Base-by-base conservation (phyloP, 2,888 invertebrate species). In the Pediacus dermestoides region DNA sequence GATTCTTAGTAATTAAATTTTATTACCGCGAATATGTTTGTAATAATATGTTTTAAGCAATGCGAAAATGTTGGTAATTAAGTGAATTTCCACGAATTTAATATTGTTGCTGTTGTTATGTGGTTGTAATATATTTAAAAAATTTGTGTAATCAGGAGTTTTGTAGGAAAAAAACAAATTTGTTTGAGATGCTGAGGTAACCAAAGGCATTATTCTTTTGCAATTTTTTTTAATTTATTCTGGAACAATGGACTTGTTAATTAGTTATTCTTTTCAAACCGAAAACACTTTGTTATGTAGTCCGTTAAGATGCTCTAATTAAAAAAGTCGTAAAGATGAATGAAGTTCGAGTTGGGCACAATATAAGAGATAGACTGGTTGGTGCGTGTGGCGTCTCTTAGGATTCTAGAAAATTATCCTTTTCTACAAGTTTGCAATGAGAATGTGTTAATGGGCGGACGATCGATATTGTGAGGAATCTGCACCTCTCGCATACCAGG, bases 361-460 rank as follows among this genome's bases (percentile, higher is more conserved):
- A 37, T 37, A 39, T 35, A 28, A 36, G 9, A 25, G 9, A 10
- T 30, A 9, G 11, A 14, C n/a, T 30, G 41, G 31, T 15, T 26
- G 22, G 36, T 34, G 41, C 40, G 43, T 41, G 43, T 36, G 36
- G 38, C 39, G 36, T 43, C 47, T 37, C 37, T 9, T n/a, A 35
- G 32, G 39, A 23, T 39, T 28, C 28, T 26, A 39, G 37, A 37
- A 42, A 42, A 42, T 46, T 34, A 41, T 46, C 44, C 34, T 40
- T 42, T 34, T 25, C 31, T 26, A 16, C 27, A 14, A 16, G 26
- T 34, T 34, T 33, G 11, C 14, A 30, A 16, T 30, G 32, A 33
- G 30, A 44, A 34, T 44, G 41, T 44, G 44, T 41, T 42, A 47
- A 44, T 39, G 39, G 41, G 4, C 13, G 16, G 6, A n/a, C 28